Evolutionary conservation across 1,140 invertebrate species (phyloP).

Genomic region (Cotesia vestalis): DNA sequence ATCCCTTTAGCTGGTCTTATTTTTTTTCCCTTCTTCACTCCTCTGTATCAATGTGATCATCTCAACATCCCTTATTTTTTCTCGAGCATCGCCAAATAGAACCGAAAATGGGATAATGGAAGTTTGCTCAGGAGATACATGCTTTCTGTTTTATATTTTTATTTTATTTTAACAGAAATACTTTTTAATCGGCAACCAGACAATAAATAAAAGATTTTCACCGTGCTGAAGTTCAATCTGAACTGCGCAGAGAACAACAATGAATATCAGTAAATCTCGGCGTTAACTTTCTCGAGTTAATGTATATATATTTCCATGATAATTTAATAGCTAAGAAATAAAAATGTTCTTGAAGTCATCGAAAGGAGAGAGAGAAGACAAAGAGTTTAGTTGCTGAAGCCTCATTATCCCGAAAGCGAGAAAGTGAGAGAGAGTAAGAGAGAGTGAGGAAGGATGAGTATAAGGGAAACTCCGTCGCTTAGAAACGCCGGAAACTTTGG

Average conservation of each 20-base stretch:
- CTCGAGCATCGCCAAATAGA: constrained; percentile 13
- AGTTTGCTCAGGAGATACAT: constrained; percentile 21
- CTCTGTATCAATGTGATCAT: constrained; percentile 4
- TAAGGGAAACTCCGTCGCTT: background rate
- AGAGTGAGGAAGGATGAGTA: background rate
- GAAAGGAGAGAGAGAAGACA: constrained; percentile 11
- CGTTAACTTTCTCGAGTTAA: background rate
- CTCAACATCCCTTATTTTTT: constrained; percentile 21
- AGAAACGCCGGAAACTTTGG: constrained; percentile 30
- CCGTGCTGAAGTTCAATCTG: background rate
- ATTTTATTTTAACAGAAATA: background rate
- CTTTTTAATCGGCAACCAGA: background rate
- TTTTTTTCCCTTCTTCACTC: constrained; percentile 22
- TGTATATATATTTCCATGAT: constrained; percentile 23
- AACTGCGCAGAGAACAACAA: background rate
- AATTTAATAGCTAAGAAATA: constrained; percentile 33
- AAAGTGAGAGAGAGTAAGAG: background rate
- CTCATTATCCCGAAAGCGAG: constrained; percentile 20
- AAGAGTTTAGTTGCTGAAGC: constrained; percentile 34
- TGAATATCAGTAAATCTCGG: constrained; percentile 19
- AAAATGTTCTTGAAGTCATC: constrained; percentile 22
- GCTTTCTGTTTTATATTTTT: background rate
- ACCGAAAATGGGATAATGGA: constrained; percentile 31
- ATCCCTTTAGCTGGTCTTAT: constrained; percentile 38
- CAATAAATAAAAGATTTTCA: background rate